These are phyloP conservation scores for Telmatherina bonti DNA, from an alignment of 2,797 vertebrate species.

Conservation along the genomic window DNA sequence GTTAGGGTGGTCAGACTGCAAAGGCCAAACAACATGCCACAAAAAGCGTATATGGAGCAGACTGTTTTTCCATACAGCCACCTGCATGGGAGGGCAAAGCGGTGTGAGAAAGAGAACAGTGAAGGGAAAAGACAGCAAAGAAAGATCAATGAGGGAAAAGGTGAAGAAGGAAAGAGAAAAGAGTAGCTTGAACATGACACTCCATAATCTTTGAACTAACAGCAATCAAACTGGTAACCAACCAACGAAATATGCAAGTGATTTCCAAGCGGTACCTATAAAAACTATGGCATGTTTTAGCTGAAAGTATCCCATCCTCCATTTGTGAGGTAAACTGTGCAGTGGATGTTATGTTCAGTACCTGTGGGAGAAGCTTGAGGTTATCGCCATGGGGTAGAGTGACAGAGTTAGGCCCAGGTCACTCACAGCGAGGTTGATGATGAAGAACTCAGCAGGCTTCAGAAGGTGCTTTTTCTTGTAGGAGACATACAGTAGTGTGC, in stretches of 20 bases:
- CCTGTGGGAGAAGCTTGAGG: conserved; percentile 87
- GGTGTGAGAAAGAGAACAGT: conserved; percentile 32
- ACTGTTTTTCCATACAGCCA: conserved; percentile 80
- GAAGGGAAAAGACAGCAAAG: conserved; percentile 17
- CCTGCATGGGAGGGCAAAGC: conserved; percentile 59
- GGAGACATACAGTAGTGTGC: conserved; percentile 82
- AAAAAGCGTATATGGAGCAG: conserved; percentile 84
- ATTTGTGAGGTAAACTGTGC: neutral
- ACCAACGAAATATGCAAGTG: conserved; percentile 26
- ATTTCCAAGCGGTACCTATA: neutral
- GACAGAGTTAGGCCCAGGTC: conserved; percentile 87
- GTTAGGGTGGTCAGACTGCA: conserved; percentile 86
- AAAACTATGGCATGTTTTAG: neutral
- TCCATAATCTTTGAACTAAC: conserved; percentile 18
- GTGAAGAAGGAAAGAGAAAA: conserved; percentile 17
- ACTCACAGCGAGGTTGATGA: conserved; percentile 87
- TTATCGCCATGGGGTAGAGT: conserved; percentile 85
- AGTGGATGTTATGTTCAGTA: conserved; percentile 46
- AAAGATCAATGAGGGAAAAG: conserved; percentile 41
- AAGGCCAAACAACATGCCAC: conserved; percentile 85
- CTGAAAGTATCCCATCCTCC: neutral
- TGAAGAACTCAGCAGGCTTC: conserved; percentile 87
- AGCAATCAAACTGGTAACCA: conserved; percentile 29
- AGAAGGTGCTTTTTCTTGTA: conserved; percentile 84
- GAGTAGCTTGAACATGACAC: conserved; percentile 17